Evolutionary conservation across 2,888 invertebrate species (phyloP).

Genomic region (Himalopsyche anomala): DNA sequence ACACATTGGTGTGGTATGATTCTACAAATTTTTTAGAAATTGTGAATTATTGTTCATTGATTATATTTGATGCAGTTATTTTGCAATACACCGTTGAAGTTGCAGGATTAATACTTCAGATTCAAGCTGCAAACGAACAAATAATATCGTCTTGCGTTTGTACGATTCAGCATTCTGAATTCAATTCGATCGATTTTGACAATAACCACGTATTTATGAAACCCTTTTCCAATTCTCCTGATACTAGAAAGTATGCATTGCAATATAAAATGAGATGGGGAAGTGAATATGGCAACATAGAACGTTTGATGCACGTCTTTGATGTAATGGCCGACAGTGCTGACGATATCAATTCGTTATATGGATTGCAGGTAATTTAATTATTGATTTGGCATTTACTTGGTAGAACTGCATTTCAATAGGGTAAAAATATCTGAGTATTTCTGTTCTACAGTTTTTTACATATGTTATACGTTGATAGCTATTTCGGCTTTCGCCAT

Average conservation of each 20-base stretch:
- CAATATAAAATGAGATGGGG: neutral
- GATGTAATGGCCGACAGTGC: neutral
- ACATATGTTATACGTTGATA: no score
- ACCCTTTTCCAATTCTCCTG: neutral
- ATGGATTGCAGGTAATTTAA: neutral
- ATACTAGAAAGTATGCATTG: neutral
- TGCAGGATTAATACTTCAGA: neutral
- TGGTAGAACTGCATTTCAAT: no score
- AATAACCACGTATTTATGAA: no score
- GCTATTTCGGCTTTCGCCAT: no score
- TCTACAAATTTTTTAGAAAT: neutral
- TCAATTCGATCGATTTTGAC: no score
- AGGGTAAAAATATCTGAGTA: no score
- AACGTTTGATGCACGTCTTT: neutral
- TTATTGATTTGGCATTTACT: no score
- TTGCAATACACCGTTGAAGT: neutral
- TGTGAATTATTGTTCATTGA: neutral
- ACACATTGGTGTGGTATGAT: neutral
- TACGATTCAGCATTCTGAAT: no score
- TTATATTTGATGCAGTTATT: conserved; percentile 6
- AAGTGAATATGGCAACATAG: neutral
- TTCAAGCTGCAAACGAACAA: neutral
- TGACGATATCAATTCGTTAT: neutral
- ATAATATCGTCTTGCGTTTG: neutral
- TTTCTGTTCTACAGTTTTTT: no score